phyloP scores from a whole-genome alignment of 2,113 vertebrate genomes.

The Seriola quinqueradiata region DNA sequence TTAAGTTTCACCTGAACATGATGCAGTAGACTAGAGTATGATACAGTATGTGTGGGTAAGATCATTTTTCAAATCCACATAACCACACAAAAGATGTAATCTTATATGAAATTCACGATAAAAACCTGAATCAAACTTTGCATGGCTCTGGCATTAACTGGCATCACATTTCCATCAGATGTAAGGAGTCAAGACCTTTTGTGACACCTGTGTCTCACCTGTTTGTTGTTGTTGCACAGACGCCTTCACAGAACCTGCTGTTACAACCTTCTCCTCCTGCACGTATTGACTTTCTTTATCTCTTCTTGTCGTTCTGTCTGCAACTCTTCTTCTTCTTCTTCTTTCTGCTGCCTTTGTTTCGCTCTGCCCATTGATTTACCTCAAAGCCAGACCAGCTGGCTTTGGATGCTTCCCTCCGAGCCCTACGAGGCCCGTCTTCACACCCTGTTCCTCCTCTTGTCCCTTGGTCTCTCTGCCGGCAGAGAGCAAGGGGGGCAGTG shows the following conservation, averaged over 20 bases:
- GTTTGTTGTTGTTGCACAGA: constrained; percentile 73
- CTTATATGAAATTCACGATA: background rate
- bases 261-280: constrained; percentile 58
- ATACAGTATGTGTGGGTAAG: background rate
- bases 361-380: constrained; percentile 66
- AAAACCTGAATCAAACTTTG: background rate
- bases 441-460: constrained; percentile 83
- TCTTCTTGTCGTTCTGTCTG: constrained; percentile 51
- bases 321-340: constrained; percentile 60
- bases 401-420: constrained; percentile 83
- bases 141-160: constrained; percentile 5
- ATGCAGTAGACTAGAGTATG: background rate
- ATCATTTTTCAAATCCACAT: background rate
- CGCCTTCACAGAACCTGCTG: constrained; percentile 80
- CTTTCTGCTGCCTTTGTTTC: constrained; percentile 62
- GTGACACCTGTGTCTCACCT: constrained; percentile 83
- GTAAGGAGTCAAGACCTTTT: constrained; percentile 22
- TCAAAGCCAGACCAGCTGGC: constrained; percentile 89
- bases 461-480: constrained; percentile 83
- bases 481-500: constrained; percentile 82
- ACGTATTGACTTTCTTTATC: constrained; percentile 58
- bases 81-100: constrained; percentile 14
- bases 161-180: constrained; percentile 15
- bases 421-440: constrained; percentile 85
- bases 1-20: constrained; percentile 7